These are phyloP conservation scores for Agelaius tricolor DNA, from an alignment of 2,113 vertebrate genomes.

Conservation along the genomic window DNA sequence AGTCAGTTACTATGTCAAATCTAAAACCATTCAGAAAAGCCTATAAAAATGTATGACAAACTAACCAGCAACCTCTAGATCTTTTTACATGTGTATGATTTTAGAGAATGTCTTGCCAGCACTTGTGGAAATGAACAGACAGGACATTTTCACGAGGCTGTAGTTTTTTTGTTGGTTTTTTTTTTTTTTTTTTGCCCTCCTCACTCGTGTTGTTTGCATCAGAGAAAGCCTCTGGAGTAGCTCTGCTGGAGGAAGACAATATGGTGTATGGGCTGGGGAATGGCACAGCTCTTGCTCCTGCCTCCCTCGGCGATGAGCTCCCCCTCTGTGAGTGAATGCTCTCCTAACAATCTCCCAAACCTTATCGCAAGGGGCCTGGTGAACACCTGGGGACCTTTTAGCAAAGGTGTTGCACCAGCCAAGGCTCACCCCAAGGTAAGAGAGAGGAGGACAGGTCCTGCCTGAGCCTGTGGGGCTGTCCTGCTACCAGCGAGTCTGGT, in stretches of 20 bases:
- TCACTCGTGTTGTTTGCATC: not conserved
- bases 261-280: slow-evolving; percentile 50
- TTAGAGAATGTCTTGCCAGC: slow-evolving; percentile 54
- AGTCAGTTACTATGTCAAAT: slow-evolving; percentile 84
- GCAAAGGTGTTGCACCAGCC: not conserved
- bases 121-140: slow-evolving; percentile 55
- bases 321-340: not conserved
- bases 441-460: not conserved
- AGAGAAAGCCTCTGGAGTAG: slow-evolving; percentile 34
- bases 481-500: not conserved
- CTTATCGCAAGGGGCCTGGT: not conserved
- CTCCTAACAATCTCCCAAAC: not conserved
- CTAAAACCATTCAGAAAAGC: slow-evolving; percentile 80
- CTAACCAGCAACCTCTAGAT: slow-evolving; percentile 75
- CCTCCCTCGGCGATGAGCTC: not conserved
- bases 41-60: slow-evolving; percentile 83
- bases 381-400: not conserved
- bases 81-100: slow-evolving; percentile 78
- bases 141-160: not conserved
- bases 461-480: not conserved
- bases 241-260: slow-evolving; percentile 48
- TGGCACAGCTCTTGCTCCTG: not conserved
- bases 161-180: not conserved
- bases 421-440: not conserved
- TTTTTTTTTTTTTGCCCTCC: not conserved